These are phyloP conservation scores for Amphiprion percula DNA, from an alignment of 2,113 vertebrate species.

Conservation along the genomic window DNA sequence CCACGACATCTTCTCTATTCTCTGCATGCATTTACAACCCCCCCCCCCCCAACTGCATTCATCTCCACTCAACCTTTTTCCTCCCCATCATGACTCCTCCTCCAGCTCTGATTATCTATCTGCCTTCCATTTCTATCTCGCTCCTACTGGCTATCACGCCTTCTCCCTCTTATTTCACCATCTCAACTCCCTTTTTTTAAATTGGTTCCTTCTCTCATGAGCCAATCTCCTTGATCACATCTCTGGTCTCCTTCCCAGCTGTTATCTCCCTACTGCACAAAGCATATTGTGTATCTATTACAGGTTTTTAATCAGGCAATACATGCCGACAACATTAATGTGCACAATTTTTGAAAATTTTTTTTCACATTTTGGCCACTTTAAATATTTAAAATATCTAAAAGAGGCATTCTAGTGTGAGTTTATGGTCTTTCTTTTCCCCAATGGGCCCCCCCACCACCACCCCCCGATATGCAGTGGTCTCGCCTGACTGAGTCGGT, in stretches of 20 bases:
- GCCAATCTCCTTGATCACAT: slow-evolving; percentile 46
- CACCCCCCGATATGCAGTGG: slow-evolving; percentile 4
- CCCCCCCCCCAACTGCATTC: slow-evolving; percentile 28
- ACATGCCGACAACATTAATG: background rate
- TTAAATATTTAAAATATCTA: background rate
- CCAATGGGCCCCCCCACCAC: background rate
- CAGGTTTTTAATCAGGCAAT: too few species aligned
- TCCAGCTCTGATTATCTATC: slow-evolving; percentile 57
- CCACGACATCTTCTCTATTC: slow-evolving; percentile 15
- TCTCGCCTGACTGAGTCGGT: slow-evolving; percentile 51
- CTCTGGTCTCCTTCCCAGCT: slow-evolving; percentile 22
- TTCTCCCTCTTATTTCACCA: slow-evolving; percentile 33
- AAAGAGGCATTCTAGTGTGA: background rate
- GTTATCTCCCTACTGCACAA: slow-evolving; percentile 17
- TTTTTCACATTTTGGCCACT: background rate
- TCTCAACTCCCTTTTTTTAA: slow-evolving; percentile 47
- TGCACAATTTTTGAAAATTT: background rate
- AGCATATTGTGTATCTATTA: background rate
- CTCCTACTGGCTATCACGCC: slow-evolving; percentile 32
- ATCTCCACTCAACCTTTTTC: slow-evolving; percentile 39
- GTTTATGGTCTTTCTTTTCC: slow-evolving; percentile 14
- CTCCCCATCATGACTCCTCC: slow-evolving; percentile 36
- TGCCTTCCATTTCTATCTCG: slow-evolving; percentile 46
- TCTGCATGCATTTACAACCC: slow-evolving; percentile 27
- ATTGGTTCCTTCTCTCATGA: slow-evolving; percentile 43